Percentiles rank a stretch among this genome's conserved stretches.
These are phyloP conservation scores for Grantiella picta DNA, from an alignment of 2,113 vertebrate genomes.

Conservation along the genomic window DNA sequence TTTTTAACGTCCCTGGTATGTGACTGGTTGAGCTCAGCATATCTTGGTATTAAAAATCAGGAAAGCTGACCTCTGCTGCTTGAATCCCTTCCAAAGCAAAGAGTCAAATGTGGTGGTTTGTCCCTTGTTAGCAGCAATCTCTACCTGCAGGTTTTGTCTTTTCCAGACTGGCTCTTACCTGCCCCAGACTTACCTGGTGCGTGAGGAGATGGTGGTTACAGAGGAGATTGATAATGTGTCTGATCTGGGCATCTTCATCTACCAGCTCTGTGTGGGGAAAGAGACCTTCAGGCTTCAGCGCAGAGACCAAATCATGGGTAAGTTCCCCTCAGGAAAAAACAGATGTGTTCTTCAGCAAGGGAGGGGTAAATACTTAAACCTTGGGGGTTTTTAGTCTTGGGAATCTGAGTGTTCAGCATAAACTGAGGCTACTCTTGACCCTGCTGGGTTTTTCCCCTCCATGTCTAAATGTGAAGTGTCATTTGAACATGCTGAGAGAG, in stretches of 20 bases:
- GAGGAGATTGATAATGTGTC: constrained; percentile 86
- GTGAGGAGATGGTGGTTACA: constrained; percentile 91
- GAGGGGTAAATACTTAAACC: not conserved
- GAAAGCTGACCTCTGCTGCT: not conserved
- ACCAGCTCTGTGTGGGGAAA: constrained; percentile 86
- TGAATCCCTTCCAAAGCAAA: not conserved
- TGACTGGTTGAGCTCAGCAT: not conserved
- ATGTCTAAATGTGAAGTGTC: not conserved
- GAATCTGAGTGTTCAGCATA: not conserved
- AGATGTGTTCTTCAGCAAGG: accelerated
- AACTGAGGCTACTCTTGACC: not conserved
- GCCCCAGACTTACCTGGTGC: constrained; percentile 86
- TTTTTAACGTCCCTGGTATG: not conserved
- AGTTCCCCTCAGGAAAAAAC: not conserved
- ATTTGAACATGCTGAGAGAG: not conserved
- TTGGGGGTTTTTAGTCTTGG: not conserved
- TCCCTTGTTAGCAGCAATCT: not conserved
- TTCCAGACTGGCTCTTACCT: constrained; percentile 85
- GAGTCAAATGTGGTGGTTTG: not conserved
- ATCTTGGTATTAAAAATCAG: not conserved
- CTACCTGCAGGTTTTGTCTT: not conserved
- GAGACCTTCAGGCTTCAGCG: constrained; percentile 88
- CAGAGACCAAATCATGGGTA: constrained; percentile 81
- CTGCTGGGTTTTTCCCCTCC: not conserved
- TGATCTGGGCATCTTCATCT: constrained; percentile 90